Conservation (phyloP, 2,888 invertebrate genomes). For the Acleris emargana region DNA sequence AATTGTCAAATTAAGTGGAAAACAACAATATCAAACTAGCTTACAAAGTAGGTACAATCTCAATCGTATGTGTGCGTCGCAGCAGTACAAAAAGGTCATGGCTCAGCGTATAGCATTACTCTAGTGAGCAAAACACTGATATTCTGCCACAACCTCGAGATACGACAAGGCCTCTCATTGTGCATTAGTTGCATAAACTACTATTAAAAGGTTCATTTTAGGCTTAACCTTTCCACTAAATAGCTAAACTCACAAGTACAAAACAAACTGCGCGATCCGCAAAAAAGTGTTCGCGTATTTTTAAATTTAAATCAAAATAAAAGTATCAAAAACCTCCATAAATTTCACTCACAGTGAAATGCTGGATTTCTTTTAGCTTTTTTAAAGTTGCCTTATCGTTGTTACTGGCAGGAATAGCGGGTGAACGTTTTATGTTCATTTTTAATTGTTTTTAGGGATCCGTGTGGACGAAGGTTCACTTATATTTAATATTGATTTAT, state of each 20-base stretch:
- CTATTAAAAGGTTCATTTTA: too few relatives aligned
- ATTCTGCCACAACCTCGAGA: too few relatives aligned
- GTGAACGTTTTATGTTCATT: slow-evolving; percentile 38
- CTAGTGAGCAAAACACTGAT: too few relatives aligned
- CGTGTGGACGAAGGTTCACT: background rate
- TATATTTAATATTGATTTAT: background rate
- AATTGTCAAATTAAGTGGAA: too few relatives aligned
- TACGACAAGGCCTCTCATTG: too few relatives aligned
- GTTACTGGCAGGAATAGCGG: slow-evolving; percentile 34
- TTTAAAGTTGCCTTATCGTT: slow-evolving; percentile 38
- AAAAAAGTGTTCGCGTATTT: slow-evolving; percentile 18
- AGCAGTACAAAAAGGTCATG: too few relatives aligned
- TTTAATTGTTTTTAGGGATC: slow-evolving; percentile 33
- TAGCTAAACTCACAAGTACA: background rate
- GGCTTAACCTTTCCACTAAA: background rate
- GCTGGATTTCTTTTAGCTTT: slow-evolving; percentile 40
- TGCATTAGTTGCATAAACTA: too few relatives aligned
- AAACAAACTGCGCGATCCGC: slow-evolving; percentile 2
- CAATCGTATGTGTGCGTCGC: too few relatives aligned
- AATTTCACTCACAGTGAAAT: slow-evolving; percentile 42
- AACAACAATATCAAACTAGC: too few relatives aligned
- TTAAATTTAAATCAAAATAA: slow-evolving; percentile 39
- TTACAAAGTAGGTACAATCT: too few relatives aligned
- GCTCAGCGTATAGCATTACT: too few relatives aligned
- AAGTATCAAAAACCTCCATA: slow-evolving; percentile 43